Conservation (phyloP, 64 coral and sea anemone genomes). For the Montipora sp. region DNA sequence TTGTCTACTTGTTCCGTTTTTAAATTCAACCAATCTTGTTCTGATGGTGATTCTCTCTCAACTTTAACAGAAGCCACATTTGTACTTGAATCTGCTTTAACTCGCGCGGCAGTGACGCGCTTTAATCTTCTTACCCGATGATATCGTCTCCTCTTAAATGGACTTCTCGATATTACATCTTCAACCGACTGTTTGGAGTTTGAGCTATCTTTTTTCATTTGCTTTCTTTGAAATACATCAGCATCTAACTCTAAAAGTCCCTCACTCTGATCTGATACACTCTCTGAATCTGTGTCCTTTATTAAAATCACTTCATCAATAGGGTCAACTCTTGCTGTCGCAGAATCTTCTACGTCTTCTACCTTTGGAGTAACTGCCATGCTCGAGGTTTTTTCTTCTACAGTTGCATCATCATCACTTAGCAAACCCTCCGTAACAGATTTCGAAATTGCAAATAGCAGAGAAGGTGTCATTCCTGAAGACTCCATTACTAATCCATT, state of each 20-base stretch:
- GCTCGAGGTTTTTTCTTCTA: background rate
- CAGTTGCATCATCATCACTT: background rate
- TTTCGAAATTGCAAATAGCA: background rate
- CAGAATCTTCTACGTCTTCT: background rate
- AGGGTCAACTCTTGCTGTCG: background rate
- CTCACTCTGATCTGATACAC: constrained; percentile 1
- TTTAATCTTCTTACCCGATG: background rate
- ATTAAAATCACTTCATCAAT: constrained; percentile 21
- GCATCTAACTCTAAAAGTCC: background rate
- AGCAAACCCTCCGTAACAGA: background rate
- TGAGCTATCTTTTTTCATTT: background rate
- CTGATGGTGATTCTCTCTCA: background rate
- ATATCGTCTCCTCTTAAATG: background rate
- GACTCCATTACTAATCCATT: background rate
- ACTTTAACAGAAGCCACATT: background rate
- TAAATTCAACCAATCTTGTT: background rate
- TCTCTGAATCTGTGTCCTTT: constrained; percentile 67
- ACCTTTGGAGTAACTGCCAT: background rate
- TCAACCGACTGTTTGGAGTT: background rate
- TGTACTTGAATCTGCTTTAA: constrained; percentile 13
- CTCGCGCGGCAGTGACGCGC: background rate
- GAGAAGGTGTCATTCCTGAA: background rate
- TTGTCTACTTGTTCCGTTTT: background rate
- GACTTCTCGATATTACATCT: background rate
- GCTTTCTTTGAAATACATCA: background rate